Conservation (phyloP, 2,113 vertebrate species). For the Salvelinus fontinalis region DNA sequence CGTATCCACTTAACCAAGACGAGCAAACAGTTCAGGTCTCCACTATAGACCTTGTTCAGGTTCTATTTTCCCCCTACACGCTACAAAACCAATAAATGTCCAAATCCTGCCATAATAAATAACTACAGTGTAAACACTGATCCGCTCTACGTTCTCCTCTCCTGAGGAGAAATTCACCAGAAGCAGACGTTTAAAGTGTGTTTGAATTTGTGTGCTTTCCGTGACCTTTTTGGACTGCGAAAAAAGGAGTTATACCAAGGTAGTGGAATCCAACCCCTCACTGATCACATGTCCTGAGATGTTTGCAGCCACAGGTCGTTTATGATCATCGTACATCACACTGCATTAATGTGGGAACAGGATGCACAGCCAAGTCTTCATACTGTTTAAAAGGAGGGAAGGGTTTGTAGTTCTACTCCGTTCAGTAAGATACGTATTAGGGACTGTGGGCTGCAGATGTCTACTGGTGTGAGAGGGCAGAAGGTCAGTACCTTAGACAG, state of each 20-base stretch:
- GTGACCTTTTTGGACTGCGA: slow-evolving; percentile 29
- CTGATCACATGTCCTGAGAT: slow-evolving; percentile 2
- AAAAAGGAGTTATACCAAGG: slow-evolving; percentile 6
- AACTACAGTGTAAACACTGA: slow-evolving; percentile 32
- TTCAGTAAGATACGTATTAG: no score
- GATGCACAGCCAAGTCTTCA: no score
- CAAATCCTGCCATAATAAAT: slow-evolving; percentile 36
- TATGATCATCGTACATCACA: slow-evolving; percentile 18
- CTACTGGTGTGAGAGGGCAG: background rate
- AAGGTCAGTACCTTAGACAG: background rate
- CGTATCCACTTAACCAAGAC: slow-evolving; percentile 40
- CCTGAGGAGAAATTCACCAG: slow-evolving; percentile 17
- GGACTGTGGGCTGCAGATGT: background rate
- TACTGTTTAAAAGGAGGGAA: no score
- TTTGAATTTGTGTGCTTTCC: slow-evolving; percentile 27
- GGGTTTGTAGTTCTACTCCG: no score
- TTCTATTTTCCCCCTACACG: slow-evolving; percentile 25
- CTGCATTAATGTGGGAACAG: no score
- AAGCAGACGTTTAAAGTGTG: slow-evolving; percentile 8
- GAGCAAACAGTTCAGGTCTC: slow-evolving; percentile 38
- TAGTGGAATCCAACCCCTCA: slow-evolving; percentile 6
- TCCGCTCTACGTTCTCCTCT: slow-evolving; percentile 19
- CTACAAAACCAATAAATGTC: slow-evolving; percentile 37
- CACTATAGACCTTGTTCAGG: slow-evolving; percentile 25
- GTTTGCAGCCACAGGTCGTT: slow-evolving; percentile 30